These are phyloP conservation scores for Rapana venosa DNA, from an alignment of 2,888 invertebrate species.

Conservation along the genomic window DNA sequence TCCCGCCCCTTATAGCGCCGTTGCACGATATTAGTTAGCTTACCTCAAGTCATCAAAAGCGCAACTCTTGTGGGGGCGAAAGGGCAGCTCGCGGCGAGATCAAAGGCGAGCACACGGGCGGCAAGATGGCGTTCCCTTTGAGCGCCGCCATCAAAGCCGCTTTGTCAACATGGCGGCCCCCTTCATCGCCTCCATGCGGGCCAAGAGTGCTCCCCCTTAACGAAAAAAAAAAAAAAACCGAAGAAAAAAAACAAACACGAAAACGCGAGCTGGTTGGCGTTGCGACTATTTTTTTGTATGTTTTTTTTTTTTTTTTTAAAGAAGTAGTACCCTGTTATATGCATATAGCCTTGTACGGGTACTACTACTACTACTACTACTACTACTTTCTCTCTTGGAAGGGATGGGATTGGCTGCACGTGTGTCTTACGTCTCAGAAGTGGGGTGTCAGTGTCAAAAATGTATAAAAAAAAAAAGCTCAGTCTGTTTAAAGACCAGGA, in stretches of 20 bases:
- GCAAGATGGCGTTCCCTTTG: constrained; percentile 43
- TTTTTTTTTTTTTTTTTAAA: not conserved
- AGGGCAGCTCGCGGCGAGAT: constrained; percentile 41
- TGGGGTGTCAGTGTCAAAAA: no score
- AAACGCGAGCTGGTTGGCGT: not conserved
- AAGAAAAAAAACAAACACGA: not conserved
- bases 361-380: no score
- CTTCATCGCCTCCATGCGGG: constrained; percentile 34
- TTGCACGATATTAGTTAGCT: constrained; percentile 42
- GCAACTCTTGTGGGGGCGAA: constrained; percentile 34
- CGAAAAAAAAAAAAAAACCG: not conserved
- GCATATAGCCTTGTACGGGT: no score
- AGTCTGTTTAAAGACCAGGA: no score
- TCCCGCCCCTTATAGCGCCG: constrained; percentile 2
- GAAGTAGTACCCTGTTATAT: no score
- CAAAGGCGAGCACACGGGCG: constrained; percentile 39
- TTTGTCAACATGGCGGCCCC: constrained; percentile 43
- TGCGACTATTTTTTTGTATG: not conserved
- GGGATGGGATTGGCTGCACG: no score
- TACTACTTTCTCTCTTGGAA: no score
- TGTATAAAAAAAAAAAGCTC: no score
- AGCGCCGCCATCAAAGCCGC: constrained; percentile 39
- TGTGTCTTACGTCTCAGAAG: no score
- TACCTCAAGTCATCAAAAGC: constrained; percentile 33
- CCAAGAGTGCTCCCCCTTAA: not conserved